These are phyloP conservation scores for Arrhamphus sclerolepis DNA, from an alignment of 2,797 vertebrate species.

Conservation along the genomic window DNA sequence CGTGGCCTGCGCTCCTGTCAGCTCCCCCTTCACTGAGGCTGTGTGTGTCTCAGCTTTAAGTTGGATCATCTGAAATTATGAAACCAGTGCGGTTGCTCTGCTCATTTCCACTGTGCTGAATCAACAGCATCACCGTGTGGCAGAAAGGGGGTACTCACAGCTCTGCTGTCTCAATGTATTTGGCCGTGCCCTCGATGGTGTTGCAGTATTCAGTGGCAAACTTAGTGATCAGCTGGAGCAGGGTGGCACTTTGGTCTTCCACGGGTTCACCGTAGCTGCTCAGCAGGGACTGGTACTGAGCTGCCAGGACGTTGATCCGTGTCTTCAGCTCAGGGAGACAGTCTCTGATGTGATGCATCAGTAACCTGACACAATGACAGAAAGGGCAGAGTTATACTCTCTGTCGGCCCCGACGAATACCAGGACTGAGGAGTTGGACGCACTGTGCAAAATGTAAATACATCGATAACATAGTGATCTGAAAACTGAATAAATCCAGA, in stretches of 20 bases:
- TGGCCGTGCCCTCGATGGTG: constrained; percentile 98
- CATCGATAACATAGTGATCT: no score
- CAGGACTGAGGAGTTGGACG: no score
- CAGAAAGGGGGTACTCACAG: constrained; percentile 84
- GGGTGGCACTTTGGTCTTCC: constrained; percentile 95
- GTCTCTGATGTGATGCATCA: constrained; percentile 99
- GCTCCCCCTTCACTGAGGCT: constrained; percentile 47
- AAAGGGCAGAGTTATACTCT: constrained; percentile 33
- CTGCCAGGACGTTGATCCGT: constrained; percentile 95
- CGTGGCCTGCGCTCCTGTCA: constrained; percentile 45
- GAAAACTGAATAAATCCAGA: no score
- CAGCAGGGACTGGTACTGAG: constrained; percentile 97
- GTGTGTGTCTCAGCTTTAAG: constrained; percentile 64
- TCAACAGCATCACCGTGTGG: constrained; percentile 67
- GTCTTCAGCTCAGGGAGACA: constrained; percentile 98
- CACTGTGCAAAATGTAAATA: no score
- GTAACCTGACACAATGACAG: constrained; percentile 79
- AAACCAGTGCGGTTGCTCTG: constrained; percentile 62
- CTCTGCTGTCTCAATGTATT: constrained; percentile 98
- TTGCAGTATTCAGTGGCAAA: constrained; percentile 99
- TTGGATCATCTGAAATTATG: constrained; percentile 59
- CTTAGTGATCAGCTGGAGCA: constrained; percentile 98
- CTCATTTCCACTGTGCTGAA: constrained; percentile 15
- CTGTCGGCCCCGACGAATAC: constrained; percentile 7
- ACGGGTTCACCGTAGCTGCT: constrained; percentile 97